Base-by-base conservation (phyloP, 2,888 invertebrate genomes). In the Isotomurus palustris region DNA sequence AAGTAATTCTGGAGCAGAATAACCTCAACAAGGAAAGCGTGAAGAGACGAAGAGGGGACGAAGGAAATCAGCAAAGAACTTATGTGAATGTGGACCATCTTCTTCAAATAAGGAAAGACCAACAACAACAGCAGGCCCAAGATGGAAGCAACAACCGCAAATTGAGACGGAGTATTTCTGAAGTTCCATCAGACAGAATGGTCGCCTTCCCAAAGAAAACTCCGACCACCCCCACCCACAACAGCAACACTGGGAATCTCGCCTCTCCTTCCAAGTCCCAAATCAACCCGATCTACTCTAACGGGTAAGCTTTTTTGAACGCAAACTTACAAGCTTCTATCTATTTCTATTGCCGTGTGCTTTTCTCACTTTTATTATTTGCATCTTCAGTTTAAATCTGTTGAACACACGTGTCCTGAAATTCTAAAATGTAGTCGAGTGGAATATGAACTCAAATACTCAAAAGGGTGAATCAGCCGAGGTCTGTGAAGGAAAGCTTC, bases 101-200 rank as follows among this genome's bases (percentile, higher is more conserved):
- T 22, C n/a, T 14, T 3, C 32, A 44, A 38, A 49, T 1, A 40
- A 41, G 14, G 41, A 43, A 36, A 35, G 29, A n/a, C 32, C 29
- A 12, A 17, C 19, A 19, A 38, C 38, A 32, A 52, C 27, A 40
- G 22, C 32, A 19, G 52, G 14, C 17, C 36, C 6, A 24, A 14
- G 43, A 50, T 25, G 38, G 50, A 21, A 24, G 43, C 21, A 59
- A 63, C 40, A 40, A 57, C n/a, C 32, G 68, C 12, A 69, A 67
- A 48, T 54, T 69, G 19, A 56, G 68, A 36, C 50, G 68, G 38
- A 67, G 66, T 44, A 69, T 69, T 28, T 69, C 68, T 8, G 68
- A 69, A 49, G 68, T 69, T 10, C 68, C 66, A 8, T 58, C 66
- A 1, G 66, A 67, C 24, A 49, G 66, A 22, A 53, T 62, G 27